Evolutionary conservation across 2,888 invertebrate species (phyloP).

Genomic region (Bruchidius siliquastri): DNA sequence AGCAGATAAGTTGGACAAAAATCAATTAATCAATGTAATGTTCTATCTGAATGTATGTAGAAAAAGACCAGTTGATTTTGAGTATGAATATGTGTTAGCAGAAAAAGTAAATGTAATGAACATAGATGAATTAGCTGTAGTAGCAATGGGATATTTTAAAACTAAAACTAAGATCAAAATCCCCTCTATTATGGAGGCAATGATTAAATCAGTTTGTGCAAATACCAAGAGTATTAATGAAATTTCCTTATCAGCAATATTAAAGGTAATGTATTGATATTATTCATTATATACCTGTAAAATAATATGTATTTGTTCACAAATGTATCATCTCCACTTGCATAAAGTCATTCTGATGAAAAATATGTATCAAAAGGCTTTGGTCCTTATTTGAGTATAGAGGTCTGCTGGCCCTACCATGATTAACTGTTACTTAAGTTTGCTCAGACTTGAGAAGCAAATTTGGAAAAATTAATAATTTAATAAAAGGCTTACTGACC

Average conservation of each 20-base stretch:
- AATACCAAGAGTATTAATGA: slow-evolving; percentile 56
- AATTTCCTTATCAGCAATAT: slow-evolving; percentile 60
- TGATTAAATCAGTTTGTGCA: slow-evolving; percentile 48
- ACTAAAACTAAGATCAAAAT: slow-evolving; percentile 59
- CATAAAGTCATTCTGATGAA: no score
- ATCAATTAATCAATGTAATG: slow-evolving; percentile 62
- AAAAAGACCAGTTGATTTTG: slow-evolving; percentile 56
- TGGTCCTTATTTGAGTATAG: no score
- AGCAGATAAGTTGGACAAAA: slow-evolving; percentile 54
- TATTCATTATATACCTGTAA: no score
- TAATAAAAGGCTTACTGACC: no score
- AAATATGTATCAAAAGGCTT: no score
- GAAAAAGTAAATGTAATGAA: slow-evolving; percentile 53
- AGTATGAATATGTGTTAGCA: slow-evolving; percentile 58
- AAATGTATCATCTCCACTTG: no score
- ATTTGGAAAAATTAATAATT: no score
- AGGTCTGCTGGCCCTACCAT: no score
- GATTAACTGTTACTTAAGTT: no score
- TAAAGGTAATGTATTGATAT: slow-evolving; percentile 49
- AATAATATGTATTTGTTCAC: no score
- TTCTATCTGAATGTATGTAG: slow-evolving; percentile 62
- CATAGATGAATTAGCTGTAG: slow-evolving; percentile 64
- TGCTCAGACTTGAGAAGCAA: no score
- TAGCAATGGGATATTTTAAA: slow-evolving; percentile 76
- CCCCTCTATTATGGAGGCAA: slow-evolving; percentile 47